These are phyloP conservation scores for Acrocephalus scirpaceus DNA, from an alignment of 2,797 vertebrate genomes.

Conservation along the genomic window DNA sequence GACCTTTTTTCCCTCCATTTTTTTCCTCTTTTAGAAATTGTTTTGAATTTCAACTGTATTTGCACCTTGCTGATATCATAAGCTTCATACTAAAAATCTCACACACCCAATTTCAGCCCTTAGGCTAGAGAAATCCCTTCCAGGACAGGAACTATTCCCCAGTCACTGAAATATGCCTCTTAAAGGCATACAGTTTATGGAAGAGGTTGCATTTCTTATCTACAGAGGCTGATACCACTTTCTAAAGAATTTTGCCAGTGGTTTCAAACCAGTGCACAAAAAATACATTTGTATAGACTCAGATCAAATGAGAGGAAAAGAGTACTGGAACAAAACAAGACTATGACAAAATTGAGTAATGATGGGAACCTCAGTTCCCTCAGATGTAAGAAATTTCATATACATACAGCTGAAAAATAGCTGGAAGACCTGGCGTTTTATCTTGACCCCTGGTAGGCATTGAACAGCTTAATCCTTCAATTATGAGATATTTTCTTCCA, in stretches of 20 bases:
- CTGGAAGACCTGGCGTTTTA: neutral
- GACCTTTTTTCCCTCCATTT: rapidly evolving
- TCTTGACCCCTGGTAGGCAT: neutral
- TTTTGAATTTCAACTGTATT: neutral
- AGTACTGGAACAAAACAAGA: neutral
- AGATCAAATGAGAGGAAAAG: neutral
- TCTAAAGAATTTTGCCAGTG: neutral
- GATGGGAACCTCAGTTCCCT: neutral
- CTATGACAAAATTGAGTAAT: neutral
- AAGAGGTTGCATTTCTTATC: neutral
- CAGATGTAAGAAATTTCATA: neutral
- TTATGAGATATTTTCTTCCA: neutral
- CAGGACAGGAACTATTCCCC: neutral
- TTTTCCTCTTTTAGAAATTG: neutral
- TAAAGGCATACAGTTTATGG: neutral
- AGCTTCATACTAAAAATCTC: neutral
- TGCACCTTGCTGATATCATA: neutral
- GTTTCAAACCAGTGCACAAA: neutral
- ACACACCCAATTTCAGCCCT: neutral
- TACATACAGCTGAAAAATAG: neutral
- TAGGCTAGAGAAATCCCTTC: neutral
- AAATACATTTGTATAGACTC: neutral
- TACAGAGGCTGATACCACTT: neutral
- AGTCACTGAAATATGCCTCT: neutral
- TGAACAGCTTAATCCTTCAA: neutral